Conservation (phyloP, 2,113 vertebrate species). For the Spilogale gracilis region DNA sequence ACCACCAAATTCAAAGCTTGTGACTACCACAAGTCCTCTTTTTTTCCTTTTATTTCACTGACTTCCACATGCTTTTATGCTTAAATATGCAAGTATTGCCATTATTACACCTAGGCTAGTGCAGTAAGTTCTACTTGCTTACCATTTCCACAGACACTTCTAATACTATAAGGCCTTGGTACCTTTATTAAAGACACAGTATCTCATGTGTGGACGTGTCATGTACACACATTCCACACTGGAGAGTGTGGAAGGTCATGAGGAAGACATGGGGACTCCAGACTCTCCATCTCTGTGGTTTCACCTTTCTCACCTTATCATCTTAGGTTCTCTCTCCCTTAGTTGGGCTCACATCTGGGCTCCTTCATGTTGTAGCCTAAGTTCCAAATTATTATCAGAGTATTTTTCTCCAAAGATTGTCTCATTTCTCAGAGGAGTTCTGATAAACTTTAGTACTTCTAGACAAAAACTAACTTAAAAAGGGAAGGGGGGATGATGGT, state of each 20-base stretch:
- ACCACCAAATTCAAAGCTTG: not conserved
- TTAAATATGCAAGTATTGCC: not conserved
- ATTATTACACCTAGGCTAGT: not conserved
- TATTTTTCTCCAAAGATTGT: not conserved
- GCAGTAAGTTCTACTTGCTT: not conserved
- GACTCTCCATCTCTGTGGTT: not conserved
- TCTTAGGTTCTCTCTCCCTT: not conserved
- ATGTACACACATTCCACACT: accelerated
- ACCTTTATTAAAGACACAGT: not conserved
- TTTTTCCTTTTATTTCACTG: not conserved
- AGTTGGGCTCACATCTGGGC: not conserved
- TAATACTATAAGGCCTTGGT: not conserved
- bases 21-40: not conserved
- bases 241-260: not conserved
- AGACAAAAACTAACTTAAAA: not conserved
- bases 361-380: not conserved
- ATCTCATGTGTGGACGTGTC: not conserved
- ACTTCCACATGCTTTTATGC: not conserved
- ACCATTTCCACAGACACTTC: not conserved
- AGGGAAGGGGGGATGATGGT: not conserved
- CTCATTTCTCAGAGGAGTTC: not conserved
- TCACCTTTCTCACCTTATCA: not conserved
- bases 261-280: not conserved
- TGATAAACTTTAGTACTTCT: not conserved
- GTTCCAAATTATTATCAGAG: not conserved